Evolutionary conservation across 1,140 invertebrate genomes (phyloP).

Genomic region (Musca vetustissima): DNA sequence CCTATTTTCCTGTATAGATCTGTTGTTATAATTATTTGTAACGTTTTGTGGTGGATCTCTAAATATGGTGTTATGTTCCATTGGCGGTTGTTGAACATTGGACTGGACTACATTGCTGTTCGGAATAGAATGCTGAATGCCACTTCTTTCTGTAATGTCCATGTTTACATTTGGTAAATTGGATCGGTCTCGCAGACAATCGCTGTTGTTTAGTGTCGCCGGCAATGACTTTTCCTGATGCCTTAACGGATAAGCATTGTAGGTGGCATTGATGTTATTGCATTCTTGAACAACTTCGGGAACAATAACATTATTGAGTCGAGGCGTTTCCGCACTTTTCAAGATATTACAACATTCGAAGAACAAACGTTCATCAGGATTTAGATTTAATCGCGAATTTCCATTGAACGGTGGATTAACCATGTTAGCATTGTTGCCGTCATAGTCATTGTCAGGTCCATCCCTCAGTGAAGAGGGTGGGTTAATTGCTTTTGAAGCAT

Average conservation of each 20-base stretch:
- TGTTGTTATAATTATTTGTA: not conserved
- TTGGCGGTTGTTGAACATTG: constrained; percentile 5
- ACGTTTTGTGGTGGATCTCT: constrained; percentile 4
- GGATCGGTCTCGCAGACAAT: too few relatives aligned
- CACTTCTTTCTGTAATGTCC: too few relatives aligned
- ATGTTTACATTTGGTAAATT: too few relatives aligned
- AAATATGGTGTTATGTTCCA: not conserved
- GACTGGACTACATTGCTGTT: not conserved
- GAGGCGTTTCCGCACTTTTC: constrained; percentile 47
- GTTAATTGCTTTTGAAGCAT: too few relatives aligned
- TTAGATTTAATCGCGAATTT: constrained; percentile 39
- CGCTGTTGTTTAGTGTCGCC: not conserved
- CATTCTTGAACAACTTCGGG: not conserved
- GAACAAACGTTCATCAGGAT: constrained; percentile 53
- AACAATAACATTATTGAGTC: constrained; percentile 26
- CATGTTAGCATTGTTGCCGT: not conserved
- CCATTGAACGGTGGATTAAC: constrained; percentile 2
- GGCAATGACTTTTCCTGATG: constrained; percentile 16
- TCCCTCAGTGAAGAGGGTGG: not conserved
- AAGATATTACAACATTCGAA: constrained; percentile 54
- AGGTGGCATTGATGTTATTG: constrained; percentile 19
- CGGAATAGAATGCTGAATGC: not conserved
- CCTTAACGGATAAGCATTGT: constrained; percentile 2
- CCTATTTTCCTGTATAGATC: constrained; percentile 1
- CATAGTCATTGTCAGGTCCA: not conserved